Conservation (phyloP, 2,888 invertebrate species). For the Incurvaria masculella region DNA sequence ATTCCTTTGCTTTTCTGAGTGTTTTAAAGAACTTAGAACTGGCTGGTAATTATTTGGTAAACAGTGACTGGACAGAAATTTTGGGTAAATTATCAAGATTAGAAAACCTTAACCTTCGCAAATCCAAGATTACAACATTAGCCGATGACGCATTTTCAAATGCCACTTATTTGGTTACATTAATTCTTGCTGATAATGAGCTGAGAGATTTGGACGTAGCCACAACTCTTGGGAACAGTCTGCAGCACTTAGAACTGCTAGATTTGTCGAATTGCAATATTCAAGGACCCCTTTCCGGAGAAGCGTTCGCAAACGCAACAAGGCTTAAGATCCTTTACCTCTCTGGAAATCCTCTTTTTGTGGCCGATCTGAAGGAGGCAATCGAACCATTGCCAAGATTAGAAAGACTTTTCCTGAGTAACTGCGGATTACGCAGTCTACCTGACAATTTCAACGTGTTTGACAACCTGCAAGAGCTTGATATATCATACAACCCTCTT, state of each 20-base stretch:
- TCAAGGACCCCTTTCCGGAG: slow-evolving; percentile 63
- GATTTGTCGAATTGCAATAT: slow-evolving; percentile 69
- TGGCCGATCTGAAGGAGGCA: slow-evolving; percentile 64
- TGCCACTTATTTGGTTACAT: slow-evolving; percentile 60
- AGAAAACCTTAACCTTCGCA: slow-evolving; percentile 62
- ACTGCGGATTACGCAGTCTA: slow-evolving; percentile 61
- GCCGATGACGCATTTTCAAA: slow-evolving; percentile 64
- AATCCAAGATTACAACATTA: slow-evolving; percentile 57
- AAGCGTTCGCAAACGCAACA: slow-evolving; percentile 66
- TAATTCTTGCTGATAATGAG: slow-evolving; percentile 64
- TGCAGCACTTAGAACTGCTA: slow-evolving; percentile 61
- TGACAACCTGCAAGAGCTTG: slow-evolving; percentile 63
- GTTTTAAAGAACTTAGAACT: slow-evolving; percentile 64
- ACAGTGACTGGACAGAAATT: slow-evolving; percentile 59
- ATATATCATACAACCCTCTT: slow-evolving; percentile 68
- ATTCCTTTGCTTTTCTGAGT: slow-evolving; percentile 54
- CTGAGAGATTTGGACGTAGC: slow-evolving; percentile 62
- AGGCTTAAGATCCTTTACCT: slow-evolving; percentile 62
- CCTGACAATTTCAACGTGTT: slow-evolving; percentile 66
- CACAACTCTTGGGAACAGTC: slow-evolving; percentile 60
- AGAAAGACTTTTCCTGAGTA: slow-evolving; percentile 63
- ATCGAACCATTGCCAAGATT: slow-evolving; percentile 62
- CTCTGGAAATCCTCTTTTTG: slow-evolving; percentile 66
- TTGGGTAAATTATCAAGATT: slow-evolving; percentile 58
- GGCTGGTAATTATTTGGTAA: slow-evolving; percentile 54